Conservation (phyloP, 2,888 invertebrate species). For the Terebella lapidaria region DNA sequence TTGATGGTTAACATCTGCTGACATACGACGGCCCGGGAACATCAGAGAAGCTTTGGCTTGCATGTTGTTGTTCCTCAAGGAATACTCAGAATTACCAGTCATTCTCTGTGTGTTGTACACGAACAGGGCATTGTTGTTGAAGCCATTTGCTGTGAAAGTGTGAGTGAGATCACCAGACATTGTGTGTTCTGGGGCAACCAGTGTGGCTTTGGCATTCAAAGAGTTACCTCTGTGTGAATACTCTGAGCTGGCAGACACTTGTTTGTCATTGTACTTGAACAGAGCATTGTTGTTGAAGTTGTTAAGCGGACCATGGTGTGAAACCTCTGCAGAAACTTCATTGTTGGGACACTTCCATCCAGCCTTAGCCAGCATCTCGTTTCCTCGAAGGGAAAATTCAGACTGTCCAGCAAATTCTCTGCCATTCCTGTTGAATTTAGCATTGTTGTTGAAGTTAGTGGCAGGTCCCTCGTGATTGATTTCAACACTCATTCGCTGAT, state of each 20-base stretch:
- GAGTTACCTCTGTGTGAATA: not conserved
- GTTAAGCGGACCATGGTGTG: constrained; percentile 3
- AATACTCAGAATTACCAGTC: constrained; percentile 8
- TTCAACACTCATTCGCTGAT: constrained; percentile 4
- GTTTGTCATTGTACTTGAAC: not conserved
- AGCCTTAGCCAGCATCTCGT: not conserved
- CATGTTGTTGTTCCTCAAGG: constrained; percentile 9
- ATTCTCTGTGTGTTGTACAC: constrained; percentile 3
- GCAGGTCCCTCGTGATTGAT: constrained; percentile 14
- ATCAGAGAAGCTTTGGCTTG: constrained; percentile 2
- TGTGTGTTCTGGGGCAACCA: not conserved
- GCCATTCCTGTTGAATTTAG: constrained; percentile 4
- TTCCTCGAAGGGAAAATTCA: not conserved
- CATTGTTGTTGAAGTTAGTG: constrained; percentile 6
- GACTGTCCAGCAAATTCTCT: not conserved
- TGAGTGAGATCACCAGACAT: not conserved
- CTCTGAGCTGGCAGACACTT: not conserved
- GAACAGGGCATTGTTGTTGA: not conserved
- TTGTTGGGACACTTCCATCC: not conserved
- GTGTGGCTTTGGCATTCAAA: not conserved
- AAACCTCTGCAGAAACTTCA: not conserved
- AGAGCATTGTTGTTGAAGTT: constrained; percentile 7
- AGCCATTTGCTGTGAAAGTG: not conserved
- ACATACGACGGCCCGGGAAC: not conserved
- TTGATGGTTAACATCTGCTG: constrained; percentile 5